Base-by-base conservation (phyloP, 2,797 vertebrate species). In the Characodon lateralis region DNA sequence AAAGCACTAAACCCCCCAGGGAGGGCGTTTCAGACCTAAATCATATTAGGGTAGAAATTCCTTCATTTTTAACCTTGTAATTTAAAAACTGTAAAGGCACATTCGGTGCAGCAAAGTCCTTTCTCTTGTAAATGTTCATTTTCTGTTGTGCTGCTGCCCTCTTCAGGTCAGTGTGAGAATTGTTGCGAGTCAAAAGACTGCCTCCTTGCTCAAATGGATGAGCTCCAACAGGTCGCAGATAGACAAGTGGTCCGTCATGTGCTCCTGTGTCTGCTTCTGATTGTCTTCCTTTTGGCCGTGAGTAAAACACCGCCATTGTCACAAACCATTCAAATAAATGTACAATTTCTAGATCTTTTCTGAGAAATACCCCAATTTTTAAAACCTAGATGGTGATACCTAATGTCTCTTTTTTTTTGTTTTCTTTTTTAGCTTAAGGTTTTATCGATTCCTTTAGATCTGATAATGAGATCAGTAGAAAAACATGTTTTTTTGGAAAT, bases 181-280 rank as follows among this genome's bases (percentile, higher is more conserved):
- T 74, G 78, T 3, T 98, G 97, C 78, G 95, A 95, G 79, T 95
- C 97, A 61, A 91, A 94, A 46, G 95, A 94, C 66, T 98, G 98
- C 71, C 88, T 96, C 10, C 93, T 99, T 76, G 95, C 91, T 69
- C 93, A 96, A 85, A 97, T 96, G 77, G 97, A 99, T 83, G 96
- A 97, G 63, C 95, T 92, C 31, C 93, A 95, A 26, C 96, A 97
- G 83, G 94, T 85, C 0, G 78, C 90, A 79, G 97, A 99, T 77
- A 95, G 92, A 85, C 95, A 99, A 92, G 93, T 96, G 91, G 96
- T 95, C 72, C 97, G 98, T 88, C 98, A 99, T 0, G 94, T 69
- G 51, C 69, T 83, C 55, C 50, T 79, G 65, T 83, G 81, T 79
- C 71, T 83, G 26, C 81, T 83, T 18, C 71, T 83, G 71, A 79